These are phyloP conservation scores for Strigamia transsilvanica DNA, from an alignment of 2,888 invertebrate species.

Conservation along the genomic window DNA sequence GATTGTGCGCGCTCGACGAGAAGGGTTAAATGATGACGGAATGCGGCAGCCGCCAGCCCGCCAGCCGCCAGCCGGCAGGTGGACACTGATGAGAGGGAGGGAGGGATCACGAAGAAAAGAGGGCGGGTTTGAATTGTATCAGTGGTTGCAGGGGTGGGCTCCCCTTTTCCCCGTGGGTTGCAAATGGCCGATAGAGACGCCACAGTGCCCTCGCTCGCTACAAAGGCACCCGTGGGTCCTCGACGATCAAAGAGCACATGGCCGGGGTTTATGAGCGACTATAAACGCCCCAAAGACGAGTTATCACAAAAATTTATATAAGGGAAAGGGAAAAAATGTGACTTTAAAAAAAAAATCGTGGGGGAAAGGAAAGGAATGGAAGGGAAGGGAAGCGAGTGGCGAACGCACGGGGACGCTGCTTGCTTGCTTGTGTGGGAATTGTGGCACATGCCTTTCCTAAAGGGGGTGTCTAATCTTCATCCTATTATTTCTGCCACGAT, in stretches of 20 bases:
- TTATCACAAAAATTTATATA: constrained; percentile 5
- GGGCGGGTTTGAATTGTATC: constrained; percentile 37
- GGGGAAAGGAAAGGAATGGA: too few relatives aligned
- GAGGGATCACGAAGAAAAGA: not conserved
- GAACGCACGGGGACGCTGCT: not conserved
- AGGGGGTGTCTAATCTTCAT: constrained; percentile 45
- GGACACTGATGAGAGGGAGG: not conserved
- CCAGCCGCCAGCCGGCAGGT: constrained; percentile 24
- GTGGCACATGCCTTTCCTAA: constrained; percentile 39
- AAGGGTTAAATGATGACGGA: constrained; percentile 16
- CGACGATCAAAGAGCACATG: constrained; percentile 38
- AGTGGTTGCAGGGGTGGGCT: constrained; percentile 33
- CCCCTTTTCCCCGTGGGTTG: not conserved
- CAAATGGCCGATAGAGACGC: constrained; percentile 47
- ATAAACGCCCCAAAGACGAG: constrained; percentile 29
- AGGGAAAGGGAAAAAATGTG: too few relatives aligned
- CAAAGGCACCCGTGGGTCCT: constrained; percentile 1
- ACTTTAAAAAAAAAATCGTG: not conserved
- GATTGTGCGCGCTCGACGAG: not conserved
- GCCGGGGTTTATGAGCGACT: constrained; percentile 20
- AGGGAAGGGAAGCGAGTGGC: not conserved
- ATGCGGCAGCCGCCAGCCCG: constrained; percentile 10
- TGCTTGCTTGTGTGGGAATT: constrained; percentile 29
- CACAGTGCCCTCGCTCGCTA: constrained; percentile 32
- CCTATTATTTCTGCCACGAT: constrained; percentile 48